phyloP scores from a whole-genome alignment of 2,113 vertebrate species.

The Thinocorus orbignyianus region DNA sequence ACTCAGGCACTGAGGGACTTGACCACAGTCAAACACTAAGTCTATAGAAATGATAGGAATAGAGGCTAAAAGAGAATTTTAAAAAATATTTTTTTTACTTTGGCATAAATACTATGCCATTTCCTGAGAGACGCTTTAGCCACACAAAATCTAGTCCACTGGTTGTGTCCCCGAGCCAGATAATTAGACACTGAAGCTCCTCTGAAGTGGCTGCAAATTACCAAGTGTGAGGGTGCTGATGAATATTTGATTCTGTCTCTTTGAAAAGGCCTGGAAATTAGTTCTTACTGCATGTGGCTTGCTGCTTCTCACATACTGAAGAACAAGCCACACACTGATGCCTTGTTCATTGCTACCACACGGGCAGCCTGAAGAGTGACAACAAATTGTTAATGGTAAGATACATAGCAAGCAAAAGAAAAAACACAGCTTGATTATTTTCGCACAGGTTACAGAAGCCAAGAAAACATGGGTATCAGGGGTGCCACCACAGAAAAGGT shows the following conservation, averaged over 20 bases:
- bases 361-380: background rate
- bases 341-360: conserved; percentile 5
- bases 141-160: background rate
- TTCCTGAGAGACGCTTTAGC: background rate
- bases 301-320: background rate
- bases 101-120: background rate
- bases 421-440: background rate
- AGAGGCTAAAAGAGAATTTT: background rate
- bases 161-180: background rate
- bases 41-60: background rate
- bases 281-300: background rate
- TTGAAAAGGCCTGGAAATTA: background rate
- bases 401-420: background rate
- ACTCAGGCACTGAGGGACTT: background rate
- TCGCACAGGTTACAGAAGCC: background rate
- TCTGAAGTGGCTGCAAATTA: background rate
- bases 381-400: conserved; percentile 14
- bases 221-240: background rate
- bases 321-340: background rate
- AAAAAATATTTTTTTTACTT: background rate
- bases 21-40: background rate
- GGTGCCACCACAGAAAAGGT: background rate
- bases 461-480: background rate
- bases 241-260: background rate
- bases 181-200: background rate